A percentile compares a stretch with the other conserved stretches of the same genome.
These are phyloP conservation scores for Sardina pilchardus DNA, from an alignment of 2,113 vertebrate species.

Conservation along the genomic window DNA sequence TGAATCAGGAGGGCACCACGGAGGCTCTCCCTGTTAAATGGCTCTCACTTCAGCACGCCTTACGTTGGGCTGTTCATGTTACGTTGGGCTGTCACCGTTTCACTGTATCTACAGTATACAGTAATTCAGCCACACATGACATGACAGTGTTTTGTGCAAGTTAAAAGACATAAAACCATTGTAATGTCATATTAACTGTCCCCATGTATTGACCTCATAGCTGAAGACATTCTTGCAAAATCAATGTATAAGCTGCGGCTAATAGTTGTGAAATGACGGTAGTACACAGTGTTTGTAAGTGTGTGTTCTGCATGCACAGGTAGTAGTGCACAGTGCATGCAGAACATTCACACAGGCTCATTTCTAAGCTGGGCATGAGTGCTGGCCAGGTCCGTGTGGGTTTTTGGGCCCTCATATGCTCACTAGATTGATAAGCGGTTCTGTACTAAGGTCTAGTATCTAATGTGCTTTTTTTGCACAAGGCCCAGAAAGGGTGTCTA, in stretches of 20 bases:
- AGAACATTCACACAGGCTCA: neutral
- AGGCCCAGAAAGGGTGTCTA: neutral
- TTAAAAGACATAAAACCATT: too few species aligned
- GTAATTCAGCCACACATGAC: too few species aligned
- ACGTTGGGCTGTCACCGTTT: too few species aligned
- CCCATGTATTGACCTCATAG: too few species aligned
- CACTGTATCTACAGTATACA: too few species aligned
- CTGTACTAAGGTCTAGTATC: neutral
- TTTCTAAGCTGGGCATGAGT: neutral
- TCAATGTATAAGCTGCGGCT: too few species aligned
- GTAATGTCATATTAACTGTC: too few species aligned
- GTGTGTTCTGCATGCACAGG: too few species aligned
- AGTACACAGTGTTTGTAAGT: too few species aligned
- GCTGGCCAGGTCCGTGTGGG: neutral
- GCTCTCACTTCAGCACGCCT: neutral
- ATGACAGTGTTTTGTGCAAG: too few species aligned
- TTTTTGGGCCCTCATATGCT: neutral
- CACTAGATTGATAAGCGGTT: neutral
- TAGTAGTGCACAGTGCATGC: neutral
- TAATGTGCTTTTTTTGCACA: neutral
- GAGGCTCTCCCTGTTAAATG: neutral
- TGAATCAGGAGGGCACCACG: neutral
- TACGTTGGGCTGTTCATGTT: neutral
- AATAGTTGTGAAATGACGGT: too few species aligned
- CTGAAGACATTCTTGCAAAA: too few species aligned